These are phyloP conservation scores for Diarsia brunnea DNA, from an alignment of 2,888 invertebrate species.

Conservation along the genomic window DNA sequence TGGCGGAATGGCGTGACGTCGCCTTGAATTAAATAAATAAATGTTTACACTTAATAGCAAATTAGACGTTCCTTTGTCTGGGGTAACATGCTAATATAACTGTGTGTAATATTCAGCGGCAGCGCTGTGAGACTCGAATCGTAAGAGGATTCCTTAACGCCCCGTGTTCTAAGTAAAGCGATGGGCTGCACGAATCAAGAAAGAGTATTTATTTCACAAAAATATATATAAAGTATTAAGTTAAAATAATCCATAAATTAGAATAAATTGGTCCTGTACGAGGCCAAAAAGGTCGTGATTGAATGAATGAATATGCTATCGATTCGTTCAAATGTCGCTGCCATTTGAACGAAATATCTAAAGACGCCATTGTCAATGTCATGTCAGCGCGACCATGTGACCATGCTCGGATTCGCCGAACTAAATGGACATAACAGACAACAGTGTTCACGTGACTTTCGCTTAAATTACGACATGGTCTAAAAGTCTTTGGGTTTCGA, in stretches of 20 bases:
- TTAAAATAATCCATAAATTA: no score
- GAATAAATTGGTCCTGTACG: no score
- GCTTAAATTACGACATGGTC: background rate
- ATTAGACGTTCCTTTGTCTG: conserved; percentile 28
- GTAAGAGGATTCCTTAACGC: background rate
- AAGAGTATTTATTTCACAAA: no score
- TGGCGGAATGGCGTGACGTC: conserved; percentile 46
- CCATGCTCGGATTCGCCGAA: background rate
- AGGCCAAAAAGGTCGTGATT: no score
- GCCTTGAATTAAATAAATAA: conserved; percentile 46
- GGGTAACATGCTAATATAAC: conserved; percentile 31
- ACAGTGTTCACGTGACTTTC: background rate
- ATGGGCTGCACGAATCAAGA: background rate
- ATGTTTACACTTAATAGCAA: conserved; percentile 40
- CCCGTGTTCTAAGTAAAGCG: background rate
- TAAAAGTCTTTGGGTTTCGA: background rate
- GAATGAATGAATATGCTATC: background rate
- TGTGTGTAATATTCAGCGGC: conserved; percentile 1
- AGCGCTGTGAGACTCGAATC: background rate
- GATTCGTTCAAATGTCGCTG: no score
- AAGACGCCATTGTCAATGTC: background rate
- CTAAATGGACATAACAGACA: background rate
- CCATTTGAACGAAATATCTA: background rate
- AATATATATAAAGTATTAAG: no score
- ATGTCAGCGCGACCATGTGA: background rate